Conservation (phyloP, 2,113 vertebrate genomes). For the Panthera leo region DNA sequence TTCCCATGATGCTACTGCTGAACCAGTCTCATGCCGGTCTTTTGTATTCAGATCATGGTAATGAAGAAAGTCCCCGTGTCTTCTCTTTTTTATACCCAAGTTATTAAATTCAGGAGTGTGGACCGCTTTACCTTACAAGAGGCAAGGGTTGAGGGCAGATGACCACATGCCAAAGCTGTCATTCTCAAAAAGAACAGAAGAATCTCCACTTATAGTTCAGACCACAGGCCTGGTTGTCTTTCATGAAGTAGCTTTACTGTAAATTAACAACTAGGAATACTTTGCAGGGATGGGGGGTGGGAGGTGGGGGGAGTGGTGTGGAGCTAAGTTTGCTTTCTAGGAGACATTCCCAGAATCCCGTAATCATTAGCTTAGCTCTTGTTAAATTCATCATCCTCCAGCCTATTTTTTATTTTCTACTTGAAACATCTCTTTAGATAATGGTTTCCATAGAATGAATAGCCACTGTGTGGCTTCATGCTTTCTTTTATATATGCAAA, state of each 20-base stretch:
- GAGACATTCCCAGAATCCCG: background rate
- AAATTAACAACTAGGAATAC: background rate
- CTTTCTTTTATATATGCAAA: conserved; percentile 23
- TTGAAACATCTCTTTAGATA: background rate
- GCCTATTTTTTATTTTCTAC: conserved; percentile 7
- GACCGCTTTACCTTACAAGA: background rate
- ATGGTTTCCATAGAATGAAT: background rate
- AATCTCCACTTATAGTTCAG: background rate
- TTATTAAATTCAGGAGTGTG: background rate
- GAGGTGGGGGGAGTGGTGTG: background rate
- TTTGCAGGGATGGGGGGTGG: background rate
- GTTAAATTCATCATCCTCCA: background rate
- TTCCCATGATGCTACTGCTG: background rate
- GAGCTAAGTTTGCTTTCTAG: background rate
- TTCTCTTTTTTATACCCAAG: background rate
- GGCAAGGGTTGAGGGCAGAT: background rate
- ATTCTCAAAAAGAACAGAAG: background rate
- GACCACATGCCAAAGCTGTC: background rate
- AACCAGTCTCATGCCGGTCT: background rate
- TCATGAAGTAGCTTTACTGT: background rate
- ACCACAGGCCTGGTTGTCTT: background rate
- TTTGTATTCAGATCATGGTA: background rate
- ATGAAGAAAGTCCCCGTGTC: background rate
- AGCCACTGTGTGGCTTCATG: background rate
- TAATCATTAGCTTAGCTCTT: background rate